Evolutionary conservation across 2,888 invertebrate genomes (phyloP), one percentile per base, ranked within the genome.

Genomic region (Lasioglossum lativentre): DNA sequence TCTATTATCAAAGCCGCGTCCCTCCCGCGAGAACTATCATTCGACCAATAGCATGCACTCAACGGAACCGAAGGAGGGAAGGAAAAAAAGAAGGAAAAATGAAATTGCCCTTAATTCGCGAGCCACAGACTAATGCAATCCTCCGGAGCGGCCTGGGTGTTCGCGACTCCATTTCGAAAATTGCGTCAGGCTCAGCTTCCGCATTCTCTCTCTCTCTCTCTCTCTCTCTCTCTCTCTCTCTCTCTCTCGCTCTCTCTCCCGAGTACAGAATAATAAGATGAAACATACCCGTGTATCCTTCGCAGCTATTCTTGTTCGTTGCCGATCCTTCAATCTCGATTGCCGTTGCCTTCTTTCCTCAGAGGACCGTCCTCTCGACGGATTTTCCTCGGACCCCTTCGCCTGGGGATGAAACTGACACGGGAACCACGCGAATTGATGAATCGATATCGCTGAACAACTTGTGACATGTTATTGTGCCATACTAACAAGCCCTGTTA

Each of bases 91-190:
- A 23, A 45, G 14, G 63, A 75, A 52, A 75, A 63, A 74, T 84
- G 78, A 84, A 89, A 89, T 88, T 85, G 85, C 83, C 82, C 85
- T 85, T 89, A 86, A 90, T 90, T 90, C 84, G 75, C 72, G 70
- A 76, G 73, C 74, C 82, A 63, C 76, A 27, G 76, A 82, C 81
- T 86, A 90, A 90, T 89, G 90, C 90, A 90, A 90, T 90, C 86
- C 89, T 82, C 87, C 68, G 75, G 80, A 82, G 80, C 88, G 87
- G 72, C 30, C 78, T 66, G 75, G 34, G 19, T 27, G 73, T 75
- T 63, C 75, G 77, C 79, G 66, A 83, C 80, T 90, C 90, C 90
- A 90, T 90, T 90, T 90, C 89, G 89, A 90, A 68, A 89, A 90
- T 90, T 90, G 88, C 89, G 78, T 82, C 80, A 81, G 80, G 86